A percentile compares a stretch with the other conserved stretches of the same genome.
These are phyloP conservation scores for Leuciscus idus DNA, from an alignment of 2,113 vertebrate species.

Conservation along the genomic window DNA sequence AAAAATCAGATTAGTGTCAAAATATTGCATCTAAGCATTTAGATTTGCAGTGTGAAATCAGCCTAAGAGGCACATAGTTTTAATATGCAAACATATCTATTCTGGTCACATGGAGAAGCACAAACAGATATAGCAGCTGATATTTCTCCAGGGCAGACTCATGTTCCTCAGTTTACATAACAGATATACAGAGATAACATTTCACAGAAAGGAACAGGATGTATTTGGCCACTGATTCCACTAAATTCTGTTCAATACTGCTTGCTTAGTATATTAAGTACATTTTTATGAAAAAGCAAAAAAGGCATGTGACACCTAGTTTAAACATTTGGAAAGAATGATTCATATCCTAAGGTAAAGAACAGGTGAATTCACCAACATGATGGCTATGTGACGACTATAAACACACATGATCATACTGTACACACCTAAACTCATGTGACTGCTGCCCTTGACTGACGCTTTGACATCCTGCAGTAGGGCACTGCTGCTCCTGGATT, in stretches of 20 bases:
- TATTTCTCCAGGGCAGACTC: slow-evolving; percentile 13
- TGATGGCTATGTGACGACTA: not conserved
- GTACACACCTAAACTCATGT: slow-evolving; percentile 55
- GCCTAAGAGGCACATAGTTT: not conserved
- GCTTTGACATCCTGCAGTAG: slow-evolving; percentile 77
- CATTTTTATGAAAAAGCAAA: not conserved
- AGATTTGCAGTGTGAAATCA: not conserved
- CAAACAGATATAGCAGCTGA: slow-evolving; percentile 31
- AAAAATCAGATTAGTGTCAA: not conserved
- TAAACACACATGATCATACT: not conserved
- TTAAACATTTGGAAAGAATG: slow-evolving; percentile 21
- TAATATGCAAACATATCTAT: not conserved
- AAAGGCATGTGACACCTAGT: not conserved
- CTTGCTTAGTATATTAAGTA: not conserved
- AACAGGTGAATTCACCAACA: not conserved
- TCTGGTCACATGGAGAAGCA: slow-evolving; percentile 23
- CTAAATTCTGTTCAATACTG: slow-evolving; percentile 9
- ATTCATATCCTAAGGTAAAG: slow-evolving; percentile 6
- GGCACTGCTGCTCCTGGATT: slow-evolving; percentile 88
- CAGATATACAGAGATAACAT: slow-evolving; percentile 32
- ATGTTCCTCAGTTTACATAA: slow-evolving; percentile 33
- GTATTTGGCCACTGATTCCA: not conserved
- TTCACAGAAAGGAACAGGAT: slow-evolving; percentile 18
- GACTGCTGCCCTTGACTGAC: slow-evolving; percentile 70
- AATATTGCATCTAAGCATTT: not conserved